These are phyloP conservation scores for Odobenus rosmarus DNA, from an alignment of 2,113 vertebrate genomes.

Conservation along the genomic window DNA sequence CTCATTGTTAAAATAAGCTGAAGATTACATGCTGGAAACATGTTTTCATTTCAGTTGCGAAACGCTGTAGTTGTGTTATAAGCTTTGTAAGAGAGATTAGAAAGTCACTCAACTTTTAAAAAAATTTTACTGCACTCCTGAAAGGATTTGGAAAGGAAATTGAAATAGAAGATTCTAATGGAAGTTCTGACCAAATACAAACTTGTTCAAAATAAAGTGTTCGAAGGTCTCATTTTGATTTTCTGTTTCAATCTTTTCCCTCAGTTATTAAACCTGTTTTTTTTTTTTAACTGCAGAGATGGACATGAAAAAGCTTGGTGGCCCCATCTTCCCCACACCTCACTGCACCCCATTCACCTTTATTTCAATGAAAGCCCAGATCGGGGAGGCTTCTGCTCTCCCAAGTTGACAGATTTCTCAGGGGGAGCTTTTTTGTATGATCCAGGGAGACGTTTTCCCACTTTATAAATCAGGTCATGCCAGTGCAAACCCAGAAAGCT, in stretches of 20 bases:
- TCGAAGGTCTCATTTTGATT: not conserved
- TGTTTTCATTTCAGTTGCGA: conserved; percentile 35
- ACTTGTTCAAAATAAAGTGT: not conserved
- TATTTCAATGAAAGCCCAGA: not conserved
- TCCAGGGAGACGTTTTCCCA: not conserved
- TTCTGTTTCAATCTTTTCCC: not conserved
- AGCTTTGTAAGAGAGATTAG: not conserved
- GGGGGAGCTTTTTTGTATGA: not conserved
- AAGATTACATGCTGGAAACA: not conserved
- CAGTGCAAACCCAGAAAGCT: not conserved
- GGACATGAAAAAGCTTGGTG: not conserved
- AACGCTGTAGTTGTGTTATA: not conserved
- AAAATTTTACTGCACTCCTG: not conserved
- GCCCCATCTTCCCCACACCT: not conserved
- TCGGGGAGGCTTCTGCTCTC: not conserved
- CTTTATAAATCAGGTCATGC: conserved; percentile 64
- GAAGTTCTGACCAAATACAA: conserved; percentile 35
- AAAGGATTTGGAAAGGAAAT: conserved; percentile 3
- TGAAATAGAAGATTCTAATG: not conserved
- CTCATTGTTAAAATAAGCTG: conserved; percentile 10
- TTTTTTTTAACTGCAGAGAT: not conserved
- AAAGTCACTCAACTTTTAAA: conserved; percentile 32
- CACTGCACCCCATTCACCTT: not conserved
- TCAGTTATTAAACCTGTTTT: not conserved
- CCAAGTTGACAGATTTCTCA: not conserved